Conservation (phyloP, 2,113 vertebrate genomes). For the Poeciliopsis occidentalis region DNA sequence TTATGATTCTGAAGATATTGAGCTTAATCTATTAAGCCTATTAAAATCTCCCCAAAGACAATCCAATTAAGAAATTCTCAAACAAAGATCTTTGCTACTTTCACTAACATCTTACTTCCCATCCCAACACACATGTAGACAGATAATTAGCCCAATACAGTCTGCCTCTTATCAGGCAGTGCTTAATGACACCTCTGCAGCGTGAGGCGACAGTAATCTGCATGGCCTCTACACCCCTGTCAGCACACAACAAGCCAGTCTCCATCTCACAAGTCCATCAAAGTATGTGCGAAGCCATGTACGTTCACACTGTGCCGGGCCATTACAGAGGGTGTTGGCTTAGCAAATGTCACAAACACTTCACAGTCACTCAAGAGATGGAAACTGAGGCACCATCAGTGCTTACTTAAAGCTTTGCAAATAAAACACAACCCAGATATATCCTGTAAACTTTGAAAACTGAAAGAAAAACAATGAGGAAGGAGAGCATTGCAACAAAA, state of each 20-base stretch:
- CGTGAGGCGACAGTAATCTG: slow-evolving; percentile 82
- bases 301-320: slow-evolving; percentile 75
- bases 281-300: slow-evolving; percentile 40
- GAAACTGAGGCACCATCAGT: slow-evolving; percentile 78
- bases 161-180: slow-evolving; percentile 80
- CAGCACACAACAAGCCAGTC: slow-evolving; percentile 49
- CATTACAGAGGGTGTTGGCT: slow-evolving; percentile 91
- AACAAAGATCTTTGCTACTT: neutral
- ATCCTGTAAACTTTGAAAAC: slow-evolving; percentile 51
- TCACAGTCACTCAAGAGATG: slow-evolving; percentile 86
- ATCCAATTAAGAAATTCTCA: neutral
- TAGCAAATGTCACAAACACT: slow-evolving; percentile 96
- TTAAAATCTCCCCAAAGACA: neutral
- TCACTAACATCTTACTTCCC: slow-evolving; percentile 63
- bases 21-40: too few species aligned
- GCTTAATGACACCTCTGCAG: slow-evolving; percentile 81
- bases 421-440: slow-evolving; percentile 56
- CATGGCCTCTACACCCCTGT: slow-evolving; percentile 64
- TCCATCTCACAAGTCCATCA: slow-evolving; percentile 22
- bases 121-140: slow-evolving; percentile 73
- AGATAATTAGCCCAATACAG: slow-evolving; percentile 65
- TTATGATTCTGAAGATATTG: too few species aligned
- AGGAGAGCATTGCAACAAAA: slow-evolving; percentile 23
- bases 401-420: slow-evolving; percentile 80
- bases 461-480: slow-evolving; percentile 43